Evolutionary conservation across 2,797 vertebrate genomes (phyloP).

Genomic region (Ctenopoma kingsleyae): DNA sequence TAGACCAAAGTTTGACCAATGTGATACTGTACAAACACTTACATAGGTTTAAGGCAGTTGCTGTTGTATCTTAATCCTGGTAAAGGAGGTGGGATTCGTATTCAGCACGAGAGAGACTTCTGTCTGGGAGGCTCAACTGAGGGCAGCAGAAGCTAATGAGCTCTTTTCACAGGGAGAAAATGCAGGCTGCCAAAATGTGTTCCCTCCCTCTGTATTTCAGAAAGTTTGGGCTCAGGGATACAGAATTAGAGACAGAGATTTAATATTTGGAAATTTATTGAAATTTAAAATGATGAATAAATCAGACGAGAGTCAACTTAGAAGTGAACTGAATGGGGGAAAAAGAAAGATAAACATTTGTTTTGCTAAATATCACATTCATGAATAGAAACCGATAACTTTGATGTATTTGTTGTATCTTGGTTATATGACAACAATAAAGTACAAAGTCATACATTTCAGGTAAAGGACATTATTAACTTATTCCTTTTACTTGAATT

Average conservation of each 20-base stretch:
- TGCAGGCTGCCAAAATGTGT: conserved; percentile 47
- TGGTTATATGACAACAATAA: too few species aligned
- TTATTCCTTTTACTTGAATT: too few species aligned
- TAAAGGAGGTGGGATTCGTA: conserved; percentile 57
- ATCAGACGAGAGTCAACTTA: too few species aligned
- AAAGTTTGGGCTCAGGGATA: conserved; percentile 36
- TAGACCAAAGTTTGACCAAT: conserved; percentile 6
- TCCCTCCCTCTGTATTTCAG: conserved; percentile 11
- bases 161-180: conserved; percentile 60
- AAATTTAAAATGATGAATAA: too few species aligned
- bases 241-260: conserved; percentile 14
- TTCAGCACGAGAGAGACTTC: conserved; percentile 53
- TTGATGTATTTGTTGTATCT: too few species aligned
- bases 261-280: conserved; percentile 1
- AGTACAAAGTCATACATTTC: too few species aligned
- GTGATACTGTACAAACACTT: background rate
- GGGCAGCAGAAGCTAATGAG: conserved; percentile 69
- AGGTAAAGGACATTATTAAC: too few species aligned
- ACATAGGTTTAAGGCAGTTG: conserved; percentile 28
- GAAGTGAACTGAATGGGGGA: background rate
- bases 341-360: too few species aligned
- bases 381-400: too few species aligned
- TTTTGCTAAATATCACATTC: too few species aligned
- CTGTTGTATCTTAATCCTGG: conserved; percentile 23
- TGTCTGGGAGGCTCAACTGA: conserved; percentile 53